Evolutionary conservation across 2,888 invertebrate species (phyloP).

Genomic region (Chouioia cunea): DNA sequence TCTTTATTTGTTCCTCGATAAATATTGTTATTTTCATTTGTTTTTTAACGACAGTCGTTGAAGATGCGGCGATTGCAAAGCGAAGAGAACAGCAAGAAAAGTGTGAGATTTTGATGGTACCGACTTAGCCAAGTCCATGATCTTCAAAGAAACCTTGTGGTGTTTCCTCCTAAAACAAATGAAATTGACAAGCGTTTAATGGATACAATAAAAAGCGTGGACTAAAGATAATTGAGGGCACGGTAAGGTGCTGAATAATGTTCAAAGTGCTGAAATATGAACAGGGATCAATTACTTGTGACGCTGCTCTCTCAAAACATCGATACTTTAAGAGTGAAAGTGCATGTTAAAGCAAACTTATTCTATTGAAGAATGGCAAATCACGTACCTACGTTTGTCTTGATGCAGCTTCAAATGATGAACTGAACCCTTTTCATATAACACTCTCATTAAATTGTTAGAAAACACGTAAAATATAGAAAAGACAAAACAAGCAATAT

Average conservation of each 20-base stretch:
- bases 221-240: neutral
- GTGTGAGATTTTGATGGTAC: neutral
- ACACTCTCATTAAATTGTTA: slow-evolving; percentile 30
- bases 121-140: slow-evolving; percentile 81
- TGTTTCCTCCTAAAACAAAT: slow-evolving; percentile 96
- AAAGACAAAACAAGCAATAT: slow-evolving; percentile 27
- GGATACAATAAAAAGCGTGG: neutral
- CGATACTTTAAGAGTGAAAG: slow-evolving; percentile 29
- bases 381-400: slow-evolving; percentile 67
- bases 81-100: slow-evolving; percentile 10
- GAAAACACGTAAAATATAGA: slow-evolving; percentile 15
- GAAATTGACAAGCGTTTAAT: slow-evolving; percentile 43
- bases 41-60: slow-evolving; percentile 14
- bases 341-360: slow-evolving; percentile 57
- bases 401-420: slow-evolving; percentile 68
- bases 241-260: slow-evolving; percentile 7
- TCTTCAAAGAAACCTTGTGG: slow-evolving; percentile 99
- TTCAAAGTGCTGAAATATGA: slow-evolving; percentile 55
- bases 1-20: slow-evolving; percentile 19
- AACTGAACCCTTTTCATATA: slow-evolving; percentile 68
- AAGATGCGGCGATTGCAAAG: slow-evolving; percentile 21
- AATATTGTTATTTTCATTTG: neutral
- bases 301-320: slow-evolving; percentile 61
- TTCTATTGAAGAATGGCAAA: slow-evolving; percentile 56
- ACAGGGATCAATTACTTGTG: slow-evolving; percentile 67